These are phyloP conservation scores for Hypolimnas misippus DNA, from an alignment of 2,888 invertebrate species.

Conservation along the genomic window DNA sequence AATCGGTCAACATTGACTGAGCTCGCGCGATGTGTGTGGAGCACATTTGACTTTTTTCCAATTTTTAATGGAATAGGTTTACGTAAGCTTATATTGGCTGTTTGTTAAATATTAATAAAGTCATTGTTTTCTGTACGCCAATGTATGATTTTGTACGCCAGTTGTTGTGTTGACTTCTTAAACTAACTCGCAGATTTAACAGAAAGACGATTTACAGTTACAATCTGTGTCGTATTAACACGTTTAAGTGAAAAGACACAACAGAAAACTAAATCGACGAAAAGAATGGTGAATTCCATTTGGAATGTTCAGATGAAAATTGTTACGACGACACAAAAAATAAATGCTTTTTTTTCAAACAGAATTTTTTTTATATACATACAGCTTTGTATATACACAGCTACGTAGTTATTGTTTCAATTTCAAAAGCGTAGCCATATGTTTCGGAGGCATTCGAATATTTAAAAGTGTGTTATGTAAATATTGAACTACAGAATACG, in stretches of 20 bases:
- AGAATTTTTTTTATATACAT: neutral
- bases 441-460: neutral
- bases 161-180: neutral
- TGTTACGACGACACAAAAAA: neutral
- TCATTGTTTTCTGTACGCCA: neutral
- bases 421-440: neutral
- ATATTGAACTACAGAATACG: neutral
- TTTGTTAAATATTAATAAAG: conserved; percentile 6
- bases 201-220: neutral
- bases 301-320: conserved; percentile 4
- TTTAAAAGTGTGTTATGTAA: neutral
- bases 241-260: neutral
- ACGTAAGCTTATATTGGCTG: neutral
- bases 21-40: conserved; percentile 14
- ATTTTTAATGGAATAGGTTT: conserved; percentile 23
- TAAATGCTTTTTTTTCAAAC: neutral
- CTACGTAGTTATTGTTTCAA: neutral
- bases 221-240: neutral
- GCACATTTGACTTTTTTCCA: conserved; percentile 27
- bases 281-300: neutral
- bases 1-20: conserved; percentile 38
- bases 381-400: neutral
- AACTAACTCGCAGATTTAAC: neutral
- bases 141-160: too few relatives aligned
- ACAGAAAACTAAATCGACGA: neutral